Conservation (phyloP, 2,113 vertebrate species). For the Syrmaticus mikado region DNA sequence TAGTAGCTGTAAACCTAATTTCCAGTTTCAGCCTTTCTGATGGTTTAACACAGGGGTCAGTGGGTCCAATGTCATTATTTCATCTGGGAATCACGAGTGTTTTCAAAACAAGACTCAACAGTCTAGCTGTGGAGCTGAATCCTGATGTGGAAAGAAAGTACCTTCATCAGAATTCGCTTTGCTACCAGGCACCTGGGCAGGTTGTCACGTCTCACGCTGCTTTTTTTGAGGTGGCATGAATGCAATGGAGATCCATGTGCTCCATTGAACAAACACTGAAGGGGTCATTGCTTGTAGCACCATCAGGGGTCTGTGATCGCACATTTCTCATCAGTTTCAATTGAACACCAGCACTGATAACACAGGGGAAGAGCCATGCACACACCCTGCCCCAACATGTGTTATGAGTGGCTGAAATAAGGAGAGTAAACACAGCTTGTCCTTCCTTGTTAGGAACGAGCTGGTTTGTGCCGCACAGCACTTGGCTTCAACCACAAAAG, state of each 20-base stretch:
- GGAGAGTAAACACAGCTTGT: not conserved
- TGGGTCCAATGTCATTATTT: not conserved
- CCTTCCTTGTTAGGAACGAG: not conserved
- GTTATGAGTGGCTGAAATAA: not conserved
- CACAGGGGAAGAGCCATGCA: not conserved
- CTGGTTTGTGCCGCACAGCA: not conserved
- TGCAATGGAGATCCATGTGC: not conserved
- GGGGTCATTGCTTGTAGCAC: not conserved
- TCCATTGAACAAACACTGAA: not conserved
- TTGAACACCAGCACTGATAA: not conserved
- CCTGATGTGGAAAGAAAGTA: not conserved
- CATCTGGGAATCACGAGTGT: not conserved
- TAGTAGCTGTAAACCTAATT: not conserved
- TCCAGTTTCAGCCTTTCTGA: not conserved
- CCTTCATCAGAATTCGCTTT: not conserved
- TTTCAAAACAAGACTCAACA: not conserved
- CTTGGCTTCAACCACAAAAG: not conserved
- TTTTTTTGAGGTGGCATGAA: not conserved
- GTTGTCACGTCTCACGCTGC: not conserved
- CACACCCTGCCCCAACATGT: not conserved
- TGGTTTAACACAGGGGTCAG: not conserved
- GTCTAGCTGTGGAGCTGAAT: not conserved
- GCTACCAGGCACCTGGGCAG: not conserved
- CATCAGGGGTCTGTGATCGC: not conserved
- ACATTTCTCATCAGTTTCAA: not conserved